Conservation (phyloP, 2,113 vertebrate genomes). For the Pogona vitticeps region DNA sequence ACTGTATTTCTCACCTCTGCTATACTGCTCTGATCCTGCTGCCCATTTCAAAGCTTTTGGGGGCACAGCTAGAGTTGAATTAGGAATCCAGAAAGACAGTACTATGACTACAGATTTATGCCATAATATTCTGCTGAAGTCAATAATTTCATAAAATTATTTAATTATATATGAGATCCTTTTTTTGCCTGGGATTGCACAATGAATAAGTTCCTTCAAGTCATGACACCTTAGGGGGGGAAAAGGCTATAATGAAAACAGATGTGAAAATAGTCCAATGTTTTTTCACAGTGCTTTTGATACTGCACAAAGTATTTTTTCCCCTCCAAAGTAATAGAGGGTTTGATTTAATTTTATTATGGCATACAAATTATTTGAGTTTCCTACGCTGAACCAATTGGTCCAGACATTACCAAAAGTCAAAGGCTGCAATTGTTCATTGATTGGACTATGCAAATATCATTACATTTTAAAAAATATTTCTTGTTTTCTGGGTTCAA, state of each 20-base stretch:
- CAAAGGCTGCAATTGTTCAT: neutral
- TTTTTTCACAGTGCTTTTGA: neutral
- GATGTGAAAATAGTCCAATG: neutral
- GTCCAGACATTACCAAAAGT: neutral
- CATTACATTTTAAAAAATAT: neutral
- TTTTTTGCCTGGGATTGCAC: neutral
- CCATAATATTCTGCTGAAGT: neutral
- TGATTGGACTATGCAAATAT: neutral
- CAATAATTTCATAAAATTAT: neutral
- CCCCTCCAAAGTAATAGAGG: neutral
- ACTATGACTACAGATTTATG: neutral
- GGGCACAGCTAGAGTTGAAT: neutral
- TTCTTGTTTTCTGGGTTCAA: too few relatives aligned
- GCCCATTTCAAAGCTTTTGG: too few relatives aligned
- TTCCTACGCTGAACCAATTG: neutral
- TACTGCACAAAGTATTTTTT: neutral
- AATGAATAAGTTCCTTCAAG: neutral
- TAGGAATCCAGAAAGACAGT: neutral
- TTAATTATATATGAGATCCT: neutral
- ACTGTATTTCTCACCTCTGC: neutral
- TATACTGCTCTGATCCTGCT: too few relatives aligned
- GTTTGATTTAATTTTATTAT: neutral
- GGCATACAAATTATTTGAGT: too few relatives aligned
- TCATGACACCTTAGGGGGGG: neutral
- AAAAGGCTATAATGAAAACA: neutral